phyloP scores from a whole-genome alignment of 2,113 vertebrate genomes.

The Tiliqua scincoides region DNA sequence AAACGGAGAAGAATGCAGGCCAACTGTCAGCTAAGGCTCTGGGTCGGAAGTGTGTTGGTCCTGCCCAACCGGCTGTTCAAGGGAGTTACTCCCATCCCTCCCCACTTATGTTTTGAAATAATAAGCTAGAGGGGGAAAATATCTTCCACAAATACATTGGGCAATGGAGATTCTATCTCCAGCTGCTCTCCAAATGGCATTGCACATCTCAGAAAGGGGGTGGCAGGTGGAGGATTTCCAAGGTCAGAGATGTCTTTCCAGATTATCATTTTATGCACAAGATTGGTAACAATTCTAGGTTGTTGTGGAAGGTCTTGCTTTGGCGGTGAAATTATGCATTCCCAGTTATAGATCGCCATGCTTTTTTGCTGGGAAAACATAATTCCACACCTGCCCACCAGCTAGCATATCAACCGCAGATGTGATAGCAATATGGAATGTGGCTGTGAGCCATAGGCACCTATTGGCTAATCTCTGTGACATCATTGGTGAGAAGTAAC shows the following conservation, averaged over 20 bases:
- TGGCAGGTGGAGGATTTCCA: not conserved
- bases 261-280: not conserved
- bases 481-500: not conserved
- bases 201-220: not conserved
- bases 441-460: not conserved
- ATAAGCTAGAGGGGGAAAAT: not conserved
- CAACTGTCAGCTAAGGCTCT: conserved; percentile 45
- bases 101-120: conserved; percentile 26
- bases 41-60: conserved; percentile 47
- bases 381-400: not conserved
- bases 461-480: not conserved
- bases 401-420: not conserved
- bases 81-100: conserved; percentile 25
- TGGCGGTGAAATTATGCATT: not conserved
- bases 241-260: not conserved
- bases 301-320: too few species aligned
- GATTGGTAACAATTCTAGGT: not conserved
- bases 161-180: conserved; percentile 19
- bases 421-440: not conserved
- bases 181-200: not conserved
- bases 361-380: not conserved
- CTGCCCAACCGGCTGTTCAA: conserved; percentile 63
- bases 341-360: not conserved
- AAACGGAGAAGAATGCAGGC: conserved; percentile 61
- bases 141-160: conserved; percentile 13